A percentile compares a stretch with the other conserved stretches of the same genome.
phyloP scores from a whole-genome alignment of 2,797 vertebrate species.

The Ciconia nigra region DNA sequence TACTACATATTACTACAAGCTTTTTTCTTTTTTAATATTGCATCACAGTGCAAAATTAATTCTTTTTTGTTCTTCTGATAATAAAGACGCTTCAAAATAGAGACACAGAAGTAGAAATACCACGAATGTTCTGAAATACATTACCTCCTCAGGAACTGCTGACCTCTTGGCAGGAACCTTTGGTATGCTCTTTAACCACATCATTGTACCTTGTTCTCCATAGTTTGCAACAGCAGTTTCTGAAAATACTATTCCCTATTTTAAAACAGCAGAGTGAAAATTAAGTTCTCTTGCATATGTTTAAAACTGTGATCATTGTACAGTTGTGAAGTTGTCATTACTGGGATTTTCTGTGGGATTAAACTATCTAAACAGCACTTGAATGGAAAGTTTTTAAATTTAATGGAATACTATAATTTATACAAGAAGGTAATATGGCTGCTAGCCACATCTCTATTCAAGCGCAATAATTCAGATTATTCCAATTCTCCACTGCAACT shows the following conservation, averaged over 20 bases:
- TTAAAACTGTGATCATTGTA: background rate
- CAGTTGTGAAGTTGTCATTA: background rate
- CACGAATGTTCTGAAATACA: background rate
- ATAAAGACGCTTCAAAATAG: background rate
- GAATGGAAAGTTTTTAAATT: background rate
- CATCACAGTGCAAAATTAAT: background rate
- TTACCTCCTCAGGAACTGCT: constrained; percentile 92
- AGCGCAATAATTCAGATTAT: background rate
- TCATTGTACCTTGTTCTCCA: constrained; percentile 62
- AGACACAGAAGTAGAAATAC: background rate
- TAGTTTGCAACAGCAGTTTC: constrained; percentile 90
- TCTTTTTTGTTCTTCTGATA: background rate
- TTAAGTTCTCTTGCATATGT: background rate
- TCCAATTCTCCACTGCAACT: background rate
- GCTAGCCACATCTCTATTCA: background rate
- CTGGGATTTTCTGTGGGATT: background rate
- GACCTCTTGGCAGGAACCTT: constrained; percentile 85
- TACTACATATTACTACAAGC: background rate
- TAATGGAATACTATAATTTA: background rate
- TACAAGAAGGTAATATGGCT: constrained; percentile 1
- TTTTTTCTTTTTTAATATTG: background rate
- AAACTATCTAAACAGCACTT: background rate
- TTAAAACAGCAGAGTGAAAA: constrained; percentile 14
- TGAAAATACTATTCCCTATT: constrained; percentile 88
- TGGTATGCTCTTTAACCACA: constrained; percentile 71